phyloP scores from a whole-genome alignment of 2,113 vertebrate species.

The Dendropsophus ebraccatus region DNA sequence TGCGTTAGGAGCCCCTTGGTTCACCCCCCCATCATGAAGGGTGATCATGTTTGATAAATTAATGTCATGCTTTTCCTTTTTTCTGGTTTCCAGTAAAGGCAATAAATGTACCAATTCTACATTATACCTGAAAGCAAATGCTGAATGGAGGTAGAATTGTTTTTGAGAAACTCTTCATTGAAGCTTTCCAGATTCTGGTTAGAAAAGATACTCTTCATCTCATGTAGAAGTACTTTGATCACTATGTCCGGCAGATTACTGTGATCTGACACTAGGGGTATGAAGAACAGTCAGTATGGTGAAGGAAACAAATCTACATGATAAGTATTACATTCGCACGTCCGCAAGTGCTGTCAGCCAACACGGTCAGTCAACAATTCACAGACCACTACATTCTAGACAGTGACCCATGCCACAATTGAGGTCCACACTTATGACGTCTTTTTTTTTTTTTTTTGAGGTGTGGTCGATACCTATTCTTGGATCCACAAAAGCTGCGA shows the following conservation, averaged over 20 bases:
- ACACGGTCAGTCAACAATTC: no score
- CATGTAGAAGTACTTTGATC: constrained; percentile 76
- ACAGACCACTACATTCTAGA: no score
- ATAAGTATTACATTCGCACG: no score
- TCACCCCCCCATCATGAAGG: no score
- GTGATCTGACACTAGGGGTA: constrained; percentile 73
- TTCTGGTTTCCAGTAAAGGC: fast-evolving
- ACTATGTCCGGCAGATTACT: constrained; percentile 80
- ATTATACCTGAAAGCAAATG: constrained; percentile 75
- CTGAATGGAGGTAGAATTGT: constrained; percentile 76
- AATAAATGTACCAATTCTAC: background rate
- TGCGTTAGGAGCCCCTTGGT: no score
- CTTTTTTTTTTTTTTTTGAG: no score
- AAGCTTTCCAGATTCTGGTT: constrained; percentile 77
- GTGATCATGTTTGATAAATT: background rate
- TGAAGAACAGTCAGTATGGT: background rate
- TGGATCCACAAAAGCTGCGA: no score
- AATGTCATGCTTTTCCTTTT: background rate
- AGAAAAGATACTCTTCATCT: constrained; percentile 80
- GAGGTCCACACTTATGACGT: no score
- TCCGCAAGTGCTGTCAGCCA: no score
- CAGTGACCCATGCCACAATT: no score
- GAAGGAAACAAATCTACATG: background rate
- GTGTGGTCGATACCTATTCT: no score
- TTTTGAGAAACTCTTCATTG: constrained; percentile 79